Base-by-base conservation (phyloP, 2,888 invertebrate genomes). In the Nasonovia ribisnigri region DNA sequence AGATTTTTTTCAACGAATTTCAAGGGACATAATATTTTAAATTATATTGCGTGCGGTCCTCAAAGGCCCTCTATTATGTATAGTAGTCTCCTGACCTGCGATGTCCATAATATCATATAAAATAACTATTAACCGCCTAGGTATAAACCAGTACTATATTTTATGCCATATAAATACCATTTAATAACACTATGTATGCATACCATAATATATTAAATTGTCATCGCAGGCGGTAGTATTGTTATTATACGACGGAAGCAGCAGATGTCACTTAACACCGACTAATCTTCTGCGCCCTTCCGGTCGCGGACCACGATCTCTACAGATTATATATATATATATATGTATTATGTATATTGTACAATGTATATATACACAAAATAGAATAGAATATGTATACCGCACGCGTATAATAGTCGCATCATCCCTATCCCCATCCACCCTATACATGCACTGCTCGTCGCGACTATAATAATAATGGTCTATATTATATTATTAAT, bases 141-240 rank as follows among this genome's bases (percentile, higher is more conserved):
- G 36, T 77, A 77, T 42, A 77, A 77, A 20, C 77, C 77, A 36
- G 77, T 42, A 77, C 36, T 20, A 29, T 77, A 77, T 36, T 77
- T 36, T 77, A 77, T 36, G 77, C 36, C 36, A 36, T 36, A 77
- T 77, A 36, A 77, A 77, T 77, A 77, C 77, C 36, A 77, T 77
- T 77, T 77, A 77, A 77, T 77, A 77, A 77, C 77, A 77, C 6
- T 57, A 60, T n/a, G n/a, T 36, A 36, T 36, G 77, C 20, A 20
- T 77, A 77, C 36, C 36, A 77, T 36, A 77, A 77, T 77, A 77
- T 77, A 77, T 77, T 77, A 77, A 77, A 77, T 77, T 77, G 77
- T 77, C 77, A 77, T 77, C 77, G 77, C 86, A 4, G 0, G 29
- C 11, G 26, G 43, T 46, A 86, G 4, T 46, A 29, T 43, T 86